Conservation (phyloP, 1,140 invertebrate species). For the Tetragonula clypearis region DNA sequence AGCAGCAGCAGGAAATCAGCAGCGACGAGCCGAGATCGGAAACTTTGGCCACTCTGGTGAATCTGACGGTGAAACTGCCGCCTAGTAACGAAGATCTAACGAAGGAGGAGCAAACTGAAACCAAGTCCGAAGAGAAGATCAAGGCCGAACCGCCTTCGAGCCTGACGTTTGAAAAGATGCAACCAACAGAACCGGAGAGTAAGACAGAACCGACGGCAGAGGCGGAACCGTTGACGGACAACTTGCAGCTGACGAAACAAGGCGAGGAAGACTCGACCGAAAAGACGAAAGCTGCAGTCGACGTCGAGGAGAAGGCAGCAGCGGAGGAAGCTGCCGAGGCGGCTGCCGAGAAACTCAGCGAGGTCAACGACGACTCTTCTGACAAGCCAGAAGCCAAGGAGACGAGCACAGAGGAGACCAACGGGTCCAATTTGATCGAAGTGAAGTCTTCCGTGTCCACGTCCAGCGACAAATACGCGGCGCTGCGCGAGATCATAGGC, state of each 20-base stretch:
- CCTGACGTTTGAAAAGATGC: conserved; percentile 25
- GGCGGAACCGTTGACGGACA: conserved; percentile 26
- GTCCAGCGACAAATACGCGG: conserved; percentile 78
- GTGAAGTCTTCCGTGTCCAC: conserved; percentile 70
- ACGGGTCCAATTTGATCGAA: conserved; percentile 36
- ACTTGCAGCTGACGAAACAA: conserved; percentile 12
- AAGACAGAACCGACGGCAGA: conserved; percentile 27
- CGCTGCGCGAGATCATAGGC: conserved; percentile 76
- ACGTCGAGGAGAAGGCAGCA: conserved; percentile 15
- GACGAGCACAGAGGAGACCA: conserved; percentile 61
- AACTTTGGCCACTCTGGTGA: conserved; percentile 66
- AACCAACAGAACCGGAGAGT: conserved; percentile 32
- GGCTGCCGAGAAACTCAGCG: conserved; percentile 41
- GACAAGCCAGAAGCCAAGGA: conserved; percentile 48
- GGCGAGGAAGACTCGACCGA: conserved; percentile 48
- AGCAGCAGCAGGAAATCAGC: background rate
- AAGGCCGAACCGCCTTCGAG: conserved; percentile 17
- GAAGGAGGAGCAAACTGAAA: conserved; percentile 39
- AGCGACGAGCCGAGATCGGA: conserved; percentile 21
- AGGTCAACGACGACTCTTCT: conserved; percentile 33
- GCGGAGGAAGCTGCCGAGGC: conserved; percentile 24
- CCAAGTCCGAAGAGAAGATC: conserved; percentile 10
- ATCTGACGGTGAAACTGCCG: conserved; percentile 73
- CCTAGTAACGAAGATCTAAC: conserved; percentile 50
- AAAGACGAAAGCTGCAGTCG: conserved; percentile 28